Conservation (phyloP, 2,797 vertebrate genomes). For the Sebastiscus tertius region DNA sequence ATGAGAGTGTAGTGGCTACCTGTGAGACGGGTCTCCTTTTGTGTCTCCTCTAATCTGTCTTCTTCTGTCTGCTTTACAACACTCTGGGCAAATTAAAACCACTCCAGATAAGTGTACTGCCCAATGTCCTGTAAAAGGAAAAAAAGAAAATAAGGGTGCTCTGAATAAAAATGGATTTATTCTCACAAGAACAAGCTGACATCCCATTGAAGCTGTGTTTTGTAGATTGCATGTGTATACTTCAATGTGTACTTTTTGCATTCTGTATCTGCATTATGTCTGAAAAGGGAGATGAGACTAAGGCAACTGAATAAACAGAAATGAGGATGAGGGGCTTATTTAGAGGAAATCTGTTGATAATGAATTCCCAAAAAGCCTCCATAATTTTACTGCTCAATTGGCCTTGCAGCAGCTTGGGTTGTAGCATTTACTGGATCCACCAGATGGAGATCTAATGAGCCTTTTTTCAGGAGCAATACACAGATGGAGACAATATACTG, state of each 20-base stretch:
- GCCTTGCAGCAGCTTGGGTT: slow-evolving; percentile 87
- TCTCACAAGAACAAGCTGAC: slow-evolving; percentile 15
- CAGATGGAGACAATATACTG: slow-evolving; percentile 79
- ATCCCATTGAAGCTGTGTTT: slow-evolving; percentile 17
- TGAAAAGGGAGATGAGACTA: slow-evolving; percentile 19
- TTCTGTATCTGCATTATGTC: slow-evolving; percentile 5
- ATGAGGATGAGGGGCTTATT: slow-evolving; percentile 44
- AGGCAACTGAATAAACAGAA: slow-evolving; percentile 31
- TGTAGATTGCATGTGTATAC: neutral
- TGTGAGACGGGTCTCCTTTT: slow-evolving; percentile 16
- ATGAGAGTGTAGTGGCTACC: slow-evolving; percentile 33
- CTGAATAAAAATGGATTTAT: slow-evolving; percentile 4
- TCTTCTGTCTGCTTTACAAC: slow-evolving; percentile 25
- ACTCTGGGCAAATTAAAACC: slow-evolving; percentile 48
- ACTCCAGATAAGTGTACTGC: slow-evolving; percentile 24
- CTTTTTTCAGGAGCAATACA: slow-evolving; percentile 78
- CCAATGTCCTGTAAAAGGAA: slow-evolving; percentile 21
- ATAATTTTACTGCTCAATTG: slow-evolving; percentile 88
- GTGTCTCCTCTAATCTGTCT: slow-evolving; percentile 29
- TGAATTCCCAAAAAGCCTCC: slow-evolving; percentile 66
- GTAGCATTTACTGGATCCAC: slow-evolving; percentile 82
- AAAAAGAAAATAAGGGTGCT: slow-evolving; percentile 8
- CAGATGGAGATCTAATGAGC: slow-evolving; percentile 91
- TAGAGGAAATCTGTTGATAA: slow-evolving; percentile 54
- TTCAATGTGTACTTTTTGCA: neutral